Evolutionary conservation across 2,113 vertebrate species (phyloP).

Genomic region (Oplegnathus fasciatus): DNA sequence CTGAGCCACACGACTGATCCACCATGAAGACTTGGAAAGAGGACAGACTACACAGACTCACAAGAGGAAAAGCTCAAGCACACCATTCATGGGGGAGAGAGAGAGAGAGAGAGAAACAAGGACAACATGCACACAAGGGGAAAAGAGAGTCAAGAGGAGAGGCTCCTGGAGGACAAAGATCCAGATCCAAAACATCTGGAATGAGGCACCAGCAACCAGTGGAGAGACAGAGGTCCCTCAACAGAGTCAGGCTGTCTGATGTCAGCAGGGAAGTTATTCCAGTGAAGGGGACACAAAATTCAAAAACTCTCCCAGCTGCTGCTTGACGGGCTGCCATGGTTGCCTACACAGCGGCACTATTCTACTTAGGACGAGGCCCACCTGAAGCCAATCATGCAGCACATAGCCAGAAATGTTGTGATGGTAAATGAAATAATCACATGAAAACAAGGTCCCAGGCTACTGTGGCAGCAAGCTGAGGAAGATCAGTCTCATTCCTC

Average conservation of each 20-base stretch:
- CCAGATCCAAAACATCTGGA: neutral
- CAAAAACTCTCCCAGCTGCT: constrained; percentile 92
- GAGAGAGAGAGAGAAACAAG: neutral
- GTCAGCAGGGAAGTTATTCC: neutral
- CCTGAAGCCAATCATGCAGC: constrained; percentile 88
- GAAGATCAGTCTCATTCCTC: constrained; percentile 89
- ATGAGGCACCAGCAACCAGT: neutral
- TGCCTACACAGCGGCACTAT: constrained; percentile 90
- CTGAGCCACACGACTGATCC: neutral
- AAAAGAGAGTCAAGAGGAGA: neutral
- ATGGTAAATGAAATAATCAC: constrained; percentile 79
- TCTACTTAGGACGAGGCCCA: constrained; percentile 87
- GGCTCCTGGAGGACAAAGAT: neutral
- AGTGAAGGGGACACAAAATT: neutral
- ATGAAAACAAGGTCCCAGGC: neutral
- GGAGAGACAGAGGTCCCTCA: neutral
- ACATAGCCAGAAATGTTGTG: constrained; percentile 92
- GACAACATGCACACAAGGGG: neutral
- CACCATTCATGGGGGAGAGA: neutral
- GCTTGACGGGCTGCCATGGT: constrained; percentile 89
- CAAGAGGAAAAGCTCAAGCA: neutral
- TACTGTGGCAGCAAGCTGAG: constrained; percentile 90
- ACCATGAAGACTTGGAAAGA: neutral
- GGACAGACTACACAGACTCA: no score
- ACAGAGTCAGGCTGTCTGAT: neutral